These are phyloP conservation scores for Sciurus vulgaris DNA, from an alignment of 2,797 vertebrate genomes.

Conservation along the genomic window DNA sequence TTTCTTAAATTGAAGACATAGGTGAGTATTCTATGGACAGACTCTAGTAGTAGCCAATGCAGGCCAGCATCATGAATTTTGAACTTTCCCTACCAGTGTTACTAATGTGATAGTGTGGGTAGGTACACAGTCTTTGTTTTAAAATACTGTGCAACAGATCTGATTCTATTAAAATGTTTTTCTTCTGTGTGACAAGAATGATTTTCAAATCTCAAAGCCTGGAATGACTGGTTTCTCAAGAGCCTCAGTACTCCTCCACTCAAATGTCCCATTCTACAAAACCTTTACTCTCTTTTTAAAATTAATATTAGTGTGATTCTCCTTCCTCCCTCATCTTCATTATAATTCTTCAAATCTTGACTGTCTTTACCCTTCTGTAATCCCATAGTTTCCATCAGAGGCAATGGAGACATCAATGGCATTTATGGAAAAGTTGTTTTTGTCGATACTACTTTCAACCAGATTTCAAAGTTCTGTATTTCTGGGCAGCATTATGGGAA, in stretches of 20 bases:
- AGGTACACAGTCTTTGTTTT: not conserved
- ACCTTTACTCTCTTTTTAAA: not conserved
- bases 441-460: slow-evolving; percentile 27
- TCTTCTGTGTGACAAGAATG: not conserved
- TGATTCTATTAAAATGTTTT: not conserved
- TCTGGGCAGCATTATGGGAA: not conserved
- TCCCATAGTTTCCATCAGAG: not conserved
- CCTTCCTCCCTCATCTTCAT: not conserved
- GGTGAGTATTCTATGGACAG: not conserved
- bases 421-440: not conserved
- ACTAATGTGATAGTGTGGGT: not conserved
- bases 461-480: slow-evolving; percentile 38
- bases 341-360: slow-evolving; percentile 22
- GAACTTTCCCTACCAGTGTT: not conserved
- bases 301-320: not conserved
- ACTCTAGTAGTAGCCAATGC: not conserved
- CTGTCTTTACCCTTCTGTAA: not conserved
- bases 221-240: not conserved
- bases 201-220: not conserved
- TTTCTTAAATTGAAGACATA: slow-evolving; percentile 25
- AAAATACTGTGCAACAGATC: not conserved
- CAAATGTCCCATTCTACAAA: not conserved
- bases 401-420: not conserved
- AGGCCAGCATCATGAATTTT: slow-evolving; percentile 8
- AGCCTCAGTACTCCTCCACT: not conserved